Conservation (phyloP, 2,888 invertebrate species). For the Punctoribates punctum region DNA sequence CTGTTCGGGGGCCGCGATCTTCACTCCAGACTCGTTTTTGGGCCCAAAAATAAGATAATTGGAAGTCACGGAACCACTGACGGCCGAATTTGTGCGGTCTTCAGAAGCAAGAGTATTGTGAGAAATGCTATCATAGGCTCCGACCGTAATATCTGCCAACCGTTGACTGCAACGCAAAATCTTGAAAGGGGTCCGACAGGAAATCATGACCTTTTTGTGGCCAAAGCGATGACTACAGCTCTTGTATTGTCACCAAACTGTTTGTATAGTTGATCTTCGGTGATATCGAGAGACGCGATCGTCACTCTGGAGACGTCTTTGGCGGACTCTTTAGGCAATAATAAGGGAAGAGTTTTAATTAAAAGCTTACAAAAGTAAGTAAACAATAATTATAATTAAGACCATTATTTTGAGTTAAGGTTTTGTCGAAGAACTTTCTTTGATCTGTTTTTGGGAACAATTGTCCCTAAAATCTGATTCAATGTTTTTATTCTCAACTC, state of each 20-base stretch:
- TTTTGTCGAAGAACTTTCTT: too few relatives aligned
- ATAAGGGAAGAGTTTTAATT: too few relatives aligned
- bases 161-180: neutral
- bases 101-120: neutral
- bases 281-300: too few relatives aligned
- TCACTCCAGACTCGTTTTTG: conserved; percentile 17
- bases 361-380: too few relatives aligned
- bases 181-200: conserved; percentile 18
- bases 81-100: neutral
- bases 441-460: too few relatives aligned
- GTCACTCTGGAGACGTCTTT: too few relatives aligned
- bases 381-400: too few relatives aligned
- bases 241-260: neutral
- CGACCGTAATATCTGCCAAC: neutral
- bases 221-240: neutral
- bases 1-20: conserved; percentile 20
- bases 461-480: too few relatives aligned
- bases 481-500: too few relatives aligned
- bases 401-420: too few relatives aligned
- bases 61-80: conserved; percentile 7
- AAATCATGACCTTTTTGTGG: neutral
- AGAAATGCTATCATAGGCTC: neutral
- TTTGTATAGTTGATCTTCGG: neutral
- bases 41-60: neutral
- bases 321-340: too few relatives aligned